Conservation (phyloP, 2,113 vertebrate genomes). For the Rissa tridactyla region DNA sequence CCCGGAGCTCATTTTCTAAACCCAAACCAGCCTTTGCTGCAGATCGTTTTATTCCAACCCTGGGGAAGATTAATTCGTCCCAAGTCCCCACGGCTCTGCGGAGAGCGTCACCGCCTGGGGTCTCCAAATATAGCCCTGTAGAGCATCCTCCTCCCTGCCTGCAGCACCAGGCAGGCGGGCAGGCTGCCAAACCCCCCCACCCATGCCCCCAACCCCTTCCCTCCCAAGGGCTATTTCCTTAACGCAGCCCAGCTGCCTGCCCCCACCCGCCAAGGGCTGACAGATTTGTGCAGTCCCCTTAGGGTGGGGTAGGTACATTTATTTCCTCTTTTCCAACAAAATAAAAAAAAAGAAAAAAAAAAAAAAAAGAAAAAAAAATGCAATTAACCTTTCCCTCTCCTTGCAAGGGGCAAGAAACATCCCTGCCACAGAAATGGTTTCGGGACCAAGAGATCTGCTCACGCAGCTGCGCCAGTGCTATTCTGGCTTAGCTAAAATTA, state of each 20-base stretch:
- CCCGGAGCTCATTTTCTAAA: neutral
- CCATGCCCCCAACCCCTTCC: neutral
- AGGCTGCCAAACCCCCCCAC: neutral
- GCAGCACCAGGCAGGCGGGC: neutral
- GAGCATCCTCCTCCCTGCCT: neutral
- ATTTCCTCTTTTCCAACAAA: slow-evolving; percentile 3
- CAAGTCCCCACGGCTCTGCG: neutral
- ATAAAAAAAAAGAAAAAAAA: neutral
- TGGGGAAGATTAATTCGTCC: neutral
- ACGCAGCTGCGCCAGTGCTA: neutral
- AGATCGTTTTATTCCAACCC: neutral
- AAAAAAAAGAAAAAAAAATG: fast-evolving
- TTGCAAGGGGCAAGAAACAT: neutral
- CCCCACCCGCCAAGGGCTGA: slow-evolving; percentile 22
- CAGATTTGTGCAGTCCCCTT: slow-evolving; percentile 41
- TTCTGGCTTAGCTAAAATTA: slow-evolving; percentile 35
- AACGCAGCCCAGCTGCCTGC: slow-evolving; percentile 1
- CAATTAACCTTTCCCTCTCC: slow-evolving; percentile 4
- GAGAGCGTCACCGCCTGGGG: neutral
- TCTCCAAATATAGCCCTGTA: neutral
- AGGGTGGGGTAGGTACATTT: slow-evolving; percentile 35
- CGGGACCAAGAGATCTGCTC: neutral
- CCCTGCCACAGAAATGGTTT: neutral
- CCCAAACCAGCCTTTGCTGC: neutral
- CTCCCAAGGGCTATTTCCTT: slow-evolving; percentile 34